Evolutionary conservation across 1,140 invertebrate species (phyloP), one percentile per base, ranked within the genome.

Genomic region (silkworm (Bombyx mori)): DNA sequence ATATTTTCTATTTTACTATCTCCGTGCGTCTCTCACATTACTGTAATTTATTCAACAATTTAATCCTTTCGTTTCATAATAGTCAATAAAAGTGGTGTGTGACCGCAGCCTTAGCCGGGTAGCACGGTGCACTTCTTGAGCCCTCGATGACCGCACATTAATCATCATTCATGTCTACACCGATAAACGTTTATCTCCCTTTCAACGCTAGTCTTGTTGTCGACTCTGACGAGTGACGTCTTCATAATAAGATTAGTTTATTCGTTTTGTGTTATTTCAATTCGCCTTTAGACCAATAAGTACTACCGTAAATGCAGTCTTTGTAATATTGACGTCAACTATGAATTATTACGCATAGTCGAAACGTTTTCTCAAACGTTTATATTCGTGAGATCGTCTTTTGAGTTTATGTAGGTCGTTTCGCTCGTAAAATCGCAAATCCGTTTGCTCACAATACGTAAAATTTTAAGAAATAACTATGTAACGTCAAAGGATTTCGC

Each of bases 401-500:
- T 54, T 44, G 7, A n/a, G 12, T 18, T 8, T 46, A 46, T 46
- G 45, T 46, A 9, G n/a, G 8, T 46, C 45, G 45, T 46, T 9
- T 46, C 45, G 26, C 26, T 35, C 26, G 26, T 35, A 35, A 35
- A 35, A 35, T 35, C 26, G 4, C 26, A 35, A 35, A 35, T 35
- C 26, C 26, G 26, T 35, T 35, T 35, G 26, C 26, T 35, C 26
- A 35, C 26, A 35, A 35, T 35, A 35, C 26, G 26, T 35, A 35
- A 18, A 35, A 35, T 35, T 35, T 35, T 3, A 35, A 35, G 26
- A 35, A 35, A 35, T 35, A 35, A 35, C 26, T 52, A 42, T 42
- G 51, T 66, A 18, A 68, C 72, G 72, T 80, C 79, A 83, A 78
- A 80, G 77, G 72, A 69, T 76, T 77, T 71, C 71, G 70, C 75